Evolutionary conservation across 1,140 invertebrate genomes (phyloP).

Genomic region (Zophobas atratus): DNA sequence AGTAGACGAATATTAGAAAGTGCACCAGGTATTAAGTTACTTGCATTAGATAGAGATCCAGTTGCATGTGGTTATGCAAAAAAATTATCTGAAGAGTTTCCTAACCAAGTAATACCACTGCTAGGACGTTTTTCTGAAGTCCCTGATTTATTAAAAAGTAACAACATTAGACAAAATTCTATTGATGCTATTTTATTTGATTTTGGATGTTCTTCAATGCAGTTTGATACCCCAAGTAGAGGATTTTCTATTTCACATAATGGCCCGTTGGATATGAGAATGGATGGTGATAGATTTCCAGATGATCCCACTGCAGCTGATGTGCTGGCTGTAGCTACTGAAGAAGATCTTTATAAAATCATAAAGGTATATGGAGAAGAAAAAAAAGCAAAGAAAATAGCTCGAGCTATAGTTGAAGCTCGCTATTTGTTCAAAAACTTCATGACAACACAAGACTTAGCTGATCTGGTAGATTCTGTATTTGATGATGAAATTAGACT

Average conservation of each 20-base stretch:
- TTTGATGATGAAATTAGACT: constrained; percentile 72
- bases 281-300: constrained; percentile 85
- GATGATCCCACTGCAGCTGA: constrained; percentile 87
- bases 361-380: constrained; percentile 95
- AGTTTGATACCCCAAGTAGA: constrained; percentile 85
- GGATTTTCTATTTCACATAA: constrained; percentile 90
- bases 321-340: constrained; percentile 85
- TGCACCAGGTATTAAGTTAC: constrained; percentile 73
- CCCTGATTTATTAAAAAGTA: constrained; percentile 75
- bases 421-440: constrained; percentile 86
- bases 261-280: constrained; percentile 96
- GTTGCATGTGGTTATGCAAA: constrained; percentile 79
- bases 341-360: constrained; percentile 85
- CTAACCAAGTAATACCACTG: constrained; percentile 81
- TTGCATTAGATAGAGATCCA: constrained; percentile 93
- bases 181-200: constrained; percentile 94
- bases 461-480: constrained; percentile 81
- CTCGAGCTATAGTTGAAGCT: constrained; percentile 90
- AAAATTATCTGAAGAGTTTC: constrained; percentile 76
- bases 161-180: constrained; percentile 74
- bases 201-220: constrained; percentile 97
- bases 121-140: constrained; percentile 92
- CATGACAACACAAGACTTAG: constrained; percentile 87
- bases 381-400: constrained; percentile 88
- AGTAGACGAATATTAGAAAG: constrained; percentile 75